These are phyloP conservation scores for Coregonus ussuriensis DNA, from an alignment of 2,797 vertebrate genomes.

Conservation along the genomic window DNA sequence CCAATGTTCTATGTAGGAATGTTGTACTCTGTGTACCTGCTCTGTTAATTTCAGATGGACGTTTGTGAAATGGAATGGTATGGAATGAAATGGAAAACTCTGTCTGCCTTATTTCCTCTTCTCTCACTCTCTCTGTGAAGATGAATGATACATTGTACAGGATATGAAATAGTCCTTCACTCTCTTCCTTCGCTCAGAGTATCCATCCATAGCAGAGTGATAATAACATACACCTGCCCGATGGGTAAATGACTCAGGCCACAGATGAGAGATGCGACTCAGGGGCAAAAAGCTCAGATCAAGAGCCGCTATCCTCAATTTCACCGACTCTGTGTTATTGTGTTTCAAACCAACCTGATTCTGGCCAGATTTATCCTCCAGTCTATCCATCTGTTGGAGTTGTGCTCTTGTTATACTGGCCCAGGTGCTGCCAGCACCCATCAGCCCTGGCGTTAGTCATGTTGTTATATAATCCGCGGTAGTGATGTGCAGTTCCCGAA, in stretches of 20 bases:
- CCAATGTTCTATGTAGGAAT: constrained; percentile 65
- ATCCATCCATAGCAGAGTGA: constrained; percentile 39
- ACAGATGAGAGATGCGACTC: constrained; percentile 43
- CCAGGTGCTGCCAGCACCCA: constrained; percentile 22
- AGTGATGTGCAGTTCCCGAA: not conserved
- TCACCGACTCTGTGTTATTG: constrained; percentile 33
- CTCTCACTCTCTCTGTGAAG: constrained; percentile 40
- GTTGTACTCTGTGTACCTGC: constrained; percentile 60
- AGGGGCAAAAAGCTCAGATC: constrained; percentile 36
- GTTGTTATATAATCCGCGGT: constrained; percentile 30
- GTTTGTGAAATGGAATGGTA: constrained; percentile 79
- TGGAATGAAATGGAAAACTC: constrained; percentile 57
- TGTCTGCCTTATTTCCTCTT: constrained; percentile 49
- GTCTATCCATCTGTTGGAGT: constrained; percentile 38
- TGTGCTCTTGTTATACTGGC: constrained; percentile 23
- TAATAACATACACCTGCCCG: constrained; percentile 52
- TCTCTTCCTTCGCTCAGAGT: constrained; percentile 43
- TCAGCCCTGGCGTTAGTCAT: constrained; percentile 26
- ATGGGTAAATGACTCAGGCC: constrained; percentile 57
- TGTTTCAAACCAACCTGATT: constrained; percentile 51
- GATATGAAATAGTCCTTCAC: constrained; percentile 55
- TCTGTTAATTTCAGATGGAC: constrained; percentile 68
- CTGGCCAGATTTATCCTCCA: constrained; percentile 27
- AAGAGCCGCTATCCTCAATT: constrained; percentile 40
- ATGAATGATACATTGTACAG: constrained; percentile 66